Evolutionary conservation across 2,888 invertebrate genomes (phyloP), one percentile per base, ranked within the genome.

Genomic region (Adelphocoris suturalis): DNA sequence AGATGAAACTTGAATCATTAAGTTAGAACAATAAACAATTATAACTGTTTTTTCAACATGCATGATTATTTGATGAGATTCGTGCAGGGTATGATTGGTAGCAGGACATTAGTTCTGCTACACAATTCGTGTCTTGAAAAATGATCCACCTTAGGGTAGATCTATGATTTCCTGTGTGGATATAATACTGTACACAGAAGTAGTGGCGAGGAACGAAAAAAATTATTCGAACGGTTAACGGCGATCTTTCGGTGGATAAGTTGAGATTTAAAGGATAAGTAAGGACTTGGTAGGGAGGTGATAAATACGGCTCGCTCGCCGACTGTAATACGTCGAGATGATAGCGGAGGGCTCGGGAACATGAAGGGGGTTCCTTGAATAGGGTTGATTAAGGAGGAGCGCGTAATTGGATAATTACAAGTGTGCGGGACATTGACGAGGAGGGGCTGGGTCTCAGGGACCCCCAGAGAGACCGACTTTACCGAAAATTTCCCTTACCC

Each of bases 381-480:
- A 19, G 78, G 61, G 78, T 89, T 81, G 89, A 81, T 81, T 46
- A 37, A 81, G 89, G 88, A 37, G 88, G 19, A 48, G 88, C 19
- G 27, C 11, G 81, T 89, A 89, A 89, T 89, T 89, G 89, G 89
- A 89, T 89, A 89, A 89, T 89, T 89, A 89, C 89, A 81, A 80
- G 61, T 89, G 86, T 86, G 37, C 75, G 16, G 75, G 86, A 86
- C 86, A 86, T n/a, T 48, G 82, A 82, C 82, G 52, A 11, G 52
- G 12, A 52, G 52, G 12, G 52, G 52, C 37, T 37, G 37, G 37
- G 2, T 37, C 37, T 37, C 3, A 37, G 37, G 37, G 7, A 37
- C 37, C 37, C 37, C 37, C 37, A 37, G 3, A 37, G 37, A 37
- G 37, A 7, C 37, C 37, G 37, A 2, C 37, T 37, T 37, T 37